A percentile compares a stretch with the other conserved stretches of the same genome.
Evolutionary conservation across 2,888 invertebrate genomes (phyloP).

Genomic region (Eristalis arbustorum): DNA sequence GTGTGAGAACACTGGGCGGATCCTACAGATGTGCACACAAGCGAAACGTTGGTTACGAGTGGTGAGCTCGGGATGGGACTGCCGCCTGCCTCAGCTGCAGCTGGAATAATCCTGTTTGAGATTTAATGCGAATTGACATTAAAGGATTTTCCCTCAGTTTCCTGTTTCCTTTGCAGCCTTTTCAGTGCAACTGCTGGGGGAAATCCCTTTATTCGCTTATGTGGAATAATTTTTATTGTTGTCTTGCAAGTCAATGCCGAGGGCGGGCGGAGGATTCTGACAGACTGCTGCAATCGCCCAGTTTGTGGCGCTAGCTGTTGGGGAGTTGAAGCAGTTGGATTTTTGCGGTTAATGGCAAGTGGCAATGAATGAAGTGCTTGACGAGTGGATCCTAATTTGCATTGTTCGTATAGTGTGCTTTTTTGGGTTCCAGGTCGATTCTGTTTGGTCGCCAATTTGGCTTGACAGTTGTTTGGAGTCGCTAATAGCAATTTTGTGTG

Average conservation of each 20-base stretch:
- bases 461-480: too few species aligned
- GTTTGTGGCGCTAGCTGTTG: neutral
- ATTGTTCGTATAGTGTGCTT: too few species aligned
- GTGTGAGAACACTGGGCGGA: neutral
- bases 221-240: conserved; percentile 65
- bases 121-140: neutral
- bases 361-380: neutral
- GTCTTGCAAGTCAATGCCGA: conserved; percentile 53
- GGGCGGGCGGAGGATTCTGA: conserved; percentile 40
- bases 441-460: too few species aligned
- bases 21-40: neutral
- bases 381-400: too few species aligned
- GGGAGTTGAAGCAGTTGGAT: neutral
- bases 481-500: too few species aligned
- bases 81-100: neutral
- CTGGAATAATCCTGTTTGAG: neutral
- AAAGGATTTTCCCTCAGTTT: conserved; percentile 6
- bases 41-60: neutral
- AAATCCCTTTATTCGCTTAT: conserved; percentile 51
- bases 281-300: conserved; percentile 2
- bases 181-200: conserved; percentile 44
- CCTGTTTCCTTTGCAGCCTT: neutral
- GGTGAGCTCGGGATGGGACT: neutral
- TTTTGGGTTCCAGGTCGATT: too few species aligned
- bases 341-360: neutral